phyloP scores from a whole-genome alignment of 2,888 invertebrate species.

The Clepsis dumicolana region DNA sequence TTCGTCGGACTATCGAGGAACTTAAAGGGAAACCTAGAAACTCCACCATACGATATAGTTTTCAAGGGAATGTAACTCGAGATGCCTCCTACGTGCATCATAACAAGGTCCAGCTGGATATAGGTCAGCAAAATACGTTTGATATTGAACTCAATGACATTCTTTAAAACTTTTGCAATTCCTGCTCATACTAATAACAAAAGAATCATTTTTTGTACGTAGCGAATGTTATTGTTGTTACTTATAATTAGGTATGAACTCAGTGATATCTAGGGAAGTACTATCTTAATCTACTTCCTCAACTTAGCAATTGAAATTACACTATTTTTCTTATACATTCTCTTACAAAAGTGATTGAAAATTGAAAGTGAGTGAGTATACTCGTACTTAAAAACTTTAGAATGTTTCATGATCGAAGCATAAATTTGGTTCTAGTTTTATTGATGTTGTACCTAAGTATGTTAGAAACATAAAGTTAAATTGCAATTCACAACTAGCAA shows the following conservation, averaged over 20 bases:
- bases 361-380: too few species aligned
- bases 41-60: slow-evolving; percentile 6
- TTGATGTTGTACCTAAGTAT: too few species aligned
- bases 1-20: not conserved
- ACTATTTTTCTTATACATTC: not conserved
- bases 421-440: too few species aligned
- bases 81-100: not conserved
- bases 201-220: too few species aligned
- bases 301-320: not conserved
- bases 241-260: too few species aligned
- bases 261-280: too few species aligned
- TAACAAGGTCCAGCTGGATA: not conserved
- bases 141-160: not conserved
- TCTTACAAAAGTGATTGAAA: too few species aligned
- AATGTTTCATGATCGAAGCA: too few species aligned
- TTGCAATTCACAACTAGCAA: not conserved
- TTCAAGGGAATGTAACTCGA: not conserved
- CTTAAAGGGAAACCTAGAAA: not conserved
- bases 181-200: too few species aligned
- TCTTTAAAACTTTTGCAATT: too few species aligned
- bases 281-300: not conserved
- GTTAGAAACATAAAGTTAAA: not conserved
- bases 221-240: too few species aligned
- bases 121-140: not conserved
- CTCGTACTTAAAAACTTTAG: too few species aligned